Evolutionary conservation across 2,797 vertebrate species (phyloP), one percentile per base, ranked within the genome.

Genomic region (Podargus strigoides): DNA sequence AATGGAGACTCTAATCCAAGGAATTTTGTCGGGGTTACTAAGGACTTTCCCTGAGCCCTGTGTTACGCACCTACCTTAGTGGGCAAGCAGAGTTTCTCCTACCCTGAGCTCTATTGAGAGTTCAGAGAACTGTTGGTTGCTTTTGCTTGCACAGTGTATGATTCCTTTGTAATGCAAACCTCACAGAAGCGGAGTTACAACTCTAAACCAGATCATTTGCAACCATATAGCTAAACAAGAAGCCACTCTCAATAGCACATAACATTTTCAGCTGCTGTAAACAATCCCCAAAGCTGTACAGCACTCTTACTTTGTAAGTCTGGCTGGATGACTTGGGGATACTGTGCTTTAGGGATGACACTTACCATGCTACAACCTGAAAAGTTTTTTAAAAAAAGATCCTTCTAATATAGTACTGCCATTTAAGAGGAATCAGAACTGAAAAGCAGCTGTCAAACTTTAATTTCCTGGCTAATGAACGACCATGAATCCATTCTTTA

Each of bases 401-500:
- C 7, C 34, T 78, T 62, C 5, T 88, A 85, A 91, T 92, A 94
- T 89, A 97, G 92, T 92, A 82, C 34, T 93, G 82, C 94, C 89
- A 75, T 98, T 97, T 96, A 96, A 95, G 91, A 94, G 92, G 96
- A 97, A 95, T 90, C 93, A 96, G 92, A 89, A 74, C 75, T 93
- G 97, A 97, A 97, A 96, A 97, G 96, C 95, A 97, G 88, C 93
- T 68, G 64, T 95, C 97, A 95, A 93, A 96, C 94, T 97, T 96
- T 97, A 95, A 98, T 97, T 97, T 97, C 92, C 92, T 90, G 73
- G 90, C 93, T 98, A 97, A 98, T 97, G 97, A 97, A 98, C 96
- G 97, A 94, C 95, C 89, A 94, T 86, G 89, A 94, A 97, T 97
- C 96, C 96, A 94, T 97, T 96, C 97, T 97, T 97, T 97, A 97